Percentiles rank a stretch among this genome's conserved stretches.
Conservation (phyloP, 2,888 invertebrate genomes). For the Drosophila neotestacea region DNA sequence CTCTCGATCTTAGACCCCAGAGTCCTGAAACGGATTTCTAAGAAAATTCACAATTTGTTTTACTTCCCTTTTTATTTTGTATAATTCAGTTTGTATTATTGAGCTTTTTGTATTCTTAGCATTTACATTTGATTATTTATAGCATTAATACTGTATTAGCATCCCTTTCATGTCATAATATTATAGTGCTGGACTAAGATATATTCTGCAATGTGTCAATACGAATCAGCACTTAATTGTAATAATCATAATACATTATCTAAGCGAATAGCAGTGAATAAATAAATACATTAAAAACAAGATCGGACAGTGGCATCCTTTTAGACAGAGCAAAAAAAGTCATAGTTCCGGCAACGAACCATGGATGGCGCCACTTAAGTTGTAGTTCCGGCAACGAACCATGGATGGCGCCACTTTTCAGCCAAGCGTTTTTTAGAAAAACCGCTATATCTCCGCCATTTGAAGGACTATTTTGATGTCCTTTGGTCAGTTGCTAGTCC, state of each 20-base stretch:
- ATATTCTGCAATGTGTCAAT: not conserved
- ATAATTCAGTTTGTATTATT: conserved; percentile 6
- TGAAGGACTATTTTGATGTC: conserved; percentile 1
- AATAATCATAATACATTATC: not conserved
- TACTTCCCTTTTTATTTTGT: conserved; percentile 8
- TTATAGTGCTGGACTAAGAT: not conserved
- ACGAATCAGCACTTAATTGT: not conserved
- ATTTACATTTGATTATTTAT: conserved; percentile 48
- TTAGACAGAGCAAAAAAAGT: no score
- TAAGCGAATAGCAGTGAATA: conserved; percentile 6
- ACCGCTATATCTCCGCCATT: no score
- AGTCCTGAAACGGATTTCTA: conserved; percentile 84
- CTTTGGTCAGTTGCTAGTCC: not conserved
- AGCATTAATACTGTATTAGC: conserved; percentile 31
- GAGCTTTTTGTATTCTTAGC: conserved; percentile 19
- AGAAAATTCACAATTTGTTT: conserved; percentile 7
- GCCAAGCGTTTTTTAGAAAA: no score
- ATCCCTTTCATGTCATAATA: conserved; percentile 12
- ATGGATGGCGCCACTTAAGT: no score
- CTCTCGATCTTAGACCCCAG: conserved; percentile 68
- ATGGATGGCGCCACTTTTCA: no score
- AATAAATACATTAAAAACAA: not conserved
- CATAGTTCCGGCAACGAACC: no score
- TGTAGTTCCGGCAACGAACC: no score
- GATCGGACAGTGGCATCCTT: no score